Percentiles rank a stretch among this genome's conserved stretches.
Evolutionary conservation across 2,113 vertebrate genomes (phyloP).

Genomic region (Malurus cyaneus): DNA sequence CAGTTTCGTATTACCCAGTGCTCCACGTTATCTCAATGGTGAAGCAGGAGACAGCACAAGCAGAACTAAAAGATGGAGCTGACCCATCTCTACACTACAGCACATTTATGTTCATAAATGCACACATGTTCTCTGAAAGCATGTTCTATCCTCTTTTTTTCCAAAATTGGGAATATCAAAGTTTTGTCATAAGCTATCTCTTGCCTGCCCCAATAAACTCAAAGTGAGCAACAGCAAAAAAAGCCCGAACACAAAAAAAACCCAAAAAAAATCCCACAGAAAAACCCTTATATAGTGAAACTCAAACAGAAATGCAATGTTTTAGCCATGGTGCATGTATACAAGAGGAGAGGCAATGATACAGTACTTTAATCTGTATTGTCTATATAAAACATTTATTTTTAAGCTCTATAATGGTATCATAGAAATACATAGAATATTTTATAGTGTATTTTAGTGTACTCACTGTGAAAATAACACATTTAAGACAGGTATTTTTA

Average conservation of each 20-base stretch:
- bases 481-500: conserved; percentile 74
- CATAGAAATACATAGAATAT: conserved; percentile 79
- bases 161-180: background rate
- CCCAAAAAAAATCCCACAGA: background rate
- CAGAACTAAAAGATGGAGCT: background rate
- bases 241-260: accelerated
- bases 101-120: background rate
- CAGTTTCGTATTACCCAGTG: background rate
- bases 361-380: conserved; percentile 68
- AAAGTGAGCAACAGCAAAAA: background rate
- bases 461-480: conserved; percentile 82
- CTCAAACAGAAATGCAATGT: background rate
- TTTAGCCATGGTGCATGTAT: background rate
- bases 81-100: background rate
- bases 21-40: background rate
- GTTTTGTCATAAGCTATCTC: background rate
- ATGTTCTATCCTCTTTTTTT: background rate
- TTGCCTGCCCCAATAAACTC: background rate
- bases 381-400: conserved; percentile 80
- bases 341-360: conserved; percentile 44
- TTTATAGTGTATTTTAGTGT: conserved; percentile 72
- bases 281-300: background rate
- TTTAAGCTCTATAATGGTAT: conserved; percentile 72
- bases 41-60: background rate
- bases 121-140: background rate